Evolutionary conservation across 2,113 vertebrate species (phyloP), one percentile per base, ranked within the genome.

Genomic region (Gnathonemus longibarbis): DNA sequence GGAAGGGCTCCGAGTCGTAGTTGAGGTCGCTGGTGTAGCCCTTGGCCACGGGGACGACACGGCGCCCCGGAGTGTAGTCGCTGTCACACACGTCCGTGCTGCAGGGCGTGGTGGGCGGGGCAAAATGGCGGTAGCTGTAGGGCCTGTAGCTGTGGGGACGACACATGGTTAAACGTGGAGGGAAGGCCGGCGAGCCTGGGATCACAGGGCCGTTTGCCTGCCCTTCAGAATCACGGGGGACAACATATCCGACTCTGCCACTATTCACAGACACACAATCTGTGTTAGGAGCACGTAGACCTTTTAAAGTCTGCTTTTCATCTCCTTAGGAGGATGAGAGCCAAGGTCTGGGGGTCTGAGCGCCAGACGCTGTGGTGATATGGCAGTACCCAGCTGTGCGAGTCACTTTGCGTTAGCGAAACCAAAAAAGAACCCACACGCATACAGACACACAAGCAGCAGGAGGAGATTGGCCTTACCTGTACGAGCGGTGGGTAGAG

Each of bases 51-150:
- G 96, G 88, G 9, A 94, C 89, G 1, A 93, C 90, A 15, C 97
- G 96, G 6, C 97, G 97, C 89, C 98, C 98, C 0, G 98, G 98
- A 0, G 96, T 98, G 92, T 98, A 99, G 95, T 99, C 98, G 88
- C 98, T 99, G 96, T 99, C 98, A 24, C 98, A 99, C 45, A 99
- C 96, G 11, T 99, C 98, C 0, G 98, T 99, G 95, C 98, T 99
- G 97, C 98, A 99, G n/a, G 98, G 98, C 0, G 98, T 99, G 0
- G 98, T 99, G 84, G 98, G 98, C 0, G 98, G 98, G 13, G 98
- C 98, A 85, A 99, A 99, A 95, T 99, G 97, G 0, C 97, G 96
- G 94, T 99, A 99, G 88, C 97, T 98, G 94, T 98, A 99, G 0
- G 98, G 97, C 89, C 98, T 95, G 92, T 98, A 99, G 94, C 98